Evolutionary conservation across 2,113 vertebrate genomes (phyloP), one percentile per base, ranked within the genome.

Genomic region (Chamaetylas fuelleborni): DNA sequence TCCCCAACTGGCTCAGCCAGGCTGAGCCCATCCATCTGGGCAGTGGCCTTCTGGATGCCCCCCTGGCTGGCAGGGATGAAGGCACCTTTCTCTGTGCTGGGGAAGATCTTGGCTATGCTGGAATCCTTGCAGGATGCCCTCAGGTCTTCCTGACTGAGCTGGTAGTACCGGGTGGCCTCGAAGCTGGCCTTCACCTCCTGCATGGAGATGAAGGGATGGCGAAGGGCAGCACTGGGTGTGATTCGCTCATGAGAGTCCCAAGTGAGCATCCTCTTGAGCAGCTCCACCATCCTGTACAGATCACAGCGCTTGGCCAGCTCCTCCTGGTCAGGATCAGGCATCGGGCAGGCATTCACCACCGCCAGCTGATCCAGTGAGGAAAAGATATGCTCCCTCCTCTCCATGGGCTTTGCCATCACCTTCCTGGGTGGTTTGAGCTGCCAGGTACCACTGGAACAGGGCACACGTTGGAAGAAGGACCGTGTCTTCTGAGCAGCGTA

Each of bases 241-340:
- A 98, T 98, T 53, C 98, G 93, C 25, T 98, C 93, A 0, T 91
- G 97, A 0, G 98, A 97, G 54, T 98, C 98, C 97, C 98, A 97
- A 0, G 98, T 98, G 40, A 98, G 93, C 97, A 98, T 98, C 80
- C 93, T 95, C 80, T 98, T 98, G 51, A 98, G 85, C 34, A 98
- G 91, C 61, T 98, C 97, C 88, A 98, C 98, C 98, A 98, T 98
- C 90, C 88, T 95, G 26, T 72, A 66, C 45, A 97, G 93, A 90
- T 98, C 98, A 0, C 93, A 91, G 5, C 47, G 85, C 40, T 97
- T 97, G 0, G 97, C 98, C 72, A 97, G 53, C 1, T 48, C 88
- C 81, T 98, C 97, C 1, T 60, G 71, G 31, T 96, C 74, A 0
- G 84, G 60, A 34, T 96, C 89, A 43, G 72, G 56, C 45, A 61